Evolutionary conservation across 2,888 invertebrate genomes (phyloP).

Genomic region (Andrena haemorrhoa): DNA sequence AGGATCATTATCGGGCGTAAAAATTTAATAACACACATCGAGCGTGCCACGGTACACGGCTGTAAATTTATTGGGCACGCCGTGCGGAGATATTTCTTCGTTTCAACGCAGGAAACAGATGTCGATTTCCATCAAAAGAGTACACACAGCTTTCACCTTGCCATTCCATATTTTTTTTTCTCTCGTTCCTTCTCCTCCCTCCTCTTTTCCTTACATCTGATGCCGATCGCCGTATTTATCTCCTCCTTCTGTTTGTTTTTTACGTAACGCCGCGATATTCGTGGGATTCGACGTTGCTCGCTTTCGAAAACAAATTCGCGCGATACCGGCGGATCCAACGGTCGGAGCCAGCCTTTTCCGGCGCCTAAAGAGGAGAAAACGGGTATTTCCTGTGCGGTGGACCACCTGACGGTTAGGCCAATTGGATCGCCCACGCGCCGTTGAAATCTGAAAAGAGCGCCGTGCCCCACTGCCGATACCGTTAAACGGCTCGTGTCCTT

Average conservation of each 20-base stretch:
- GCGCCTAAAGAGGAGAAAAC: constrained; percentile 46
- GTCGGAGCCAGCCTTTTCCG: constrained; percentile 15
- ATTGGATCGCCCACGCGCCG: constrained; percentile 70
- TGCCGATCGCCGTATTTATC: neutral
- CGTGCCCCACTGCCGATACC: constrained; percentile 53
- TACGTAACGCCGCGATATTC: constrained; percentile 4
- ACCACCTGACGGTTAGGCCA: constrained; percentile 68
- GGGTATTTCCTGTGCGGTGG: constrained; percentile 54
- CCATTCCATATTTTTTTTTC: neutral
- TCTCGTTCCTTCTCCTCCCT: neutral
- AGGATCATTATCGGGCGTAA: constrained; percentile 10
- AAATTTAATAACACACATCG: constrained; percentile 32
- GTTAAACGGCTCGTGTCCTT: constrained; percentile 61
- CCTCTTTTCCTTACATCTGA: neutral
- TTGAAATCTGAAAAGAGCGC: constrained; percentile 68
- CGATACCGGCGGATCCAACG: constrained; percentile 13
- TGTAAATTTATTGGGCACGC: constrained; percentile 11
- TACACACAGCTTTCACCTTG: constrained; percentile 35
- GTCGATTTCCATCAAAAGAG: constrained; percentile 32
- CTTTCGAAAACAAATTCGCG: constrained; percentile 41
- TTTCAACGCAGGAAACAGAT: constrained; percentile 5
- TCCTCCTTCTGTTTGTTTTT: neutral
- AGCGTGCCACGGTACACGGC: neutral
- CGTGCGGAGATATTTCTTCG: constrained; percentile 15
- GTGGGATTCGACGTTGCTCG: constrained; percentile 1